phyloP scores from a whole-genome alignment of 2,888 invertebrate genomes.

The Ichneumon xanthorius region DNA sequence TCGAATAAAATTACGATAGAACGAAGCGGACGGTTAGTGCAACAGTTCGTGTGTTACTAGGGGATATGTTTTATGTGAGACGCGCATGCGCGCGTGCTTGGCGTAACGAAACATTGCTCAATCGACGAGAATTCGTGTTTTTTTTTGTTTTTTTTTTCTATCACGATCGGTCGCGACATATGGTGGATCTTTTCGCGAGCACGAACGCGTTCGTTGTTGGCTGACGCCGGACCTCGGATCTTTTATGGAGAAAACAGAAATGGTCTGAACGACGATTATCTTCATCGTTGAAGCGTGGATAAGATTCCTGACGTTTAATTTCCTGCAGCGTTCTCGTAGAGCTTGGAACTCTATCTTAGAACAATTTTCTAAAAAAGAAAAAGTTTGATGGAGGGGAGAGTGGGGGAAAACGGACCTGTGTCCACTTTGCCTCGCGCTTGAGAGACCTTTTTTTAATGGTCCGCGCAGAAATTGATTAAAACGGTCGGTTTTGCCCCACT shows the following conservation, averaged over 20 bases:
- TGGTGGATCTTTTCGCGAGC: constrained; percentile 13
- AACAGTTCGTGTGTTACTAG: constrained; percentile 14
- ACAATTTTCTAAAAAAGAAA: too few species aligned
- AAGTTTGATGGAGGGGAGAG: neutral
- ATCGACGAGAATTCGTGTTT: constrained; percentile 39
- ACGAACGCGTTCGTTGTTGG: constrained; percentile 26
- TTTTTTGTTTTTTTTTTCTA: constrained; percentile 20
- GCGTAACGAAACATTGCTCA: constrained; percentile 62
- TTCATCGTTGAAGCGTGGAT: constrained; percentile 2
- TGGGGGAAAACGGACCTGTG: too few species aligned
- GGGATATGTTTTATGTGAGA: neutral
- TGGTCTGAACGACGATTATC: neutral
- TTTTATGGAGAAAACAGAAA: constrained; percentile 8
- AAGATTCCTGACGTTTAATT: neutral
- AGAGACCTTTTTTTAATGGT: too few species aligned
- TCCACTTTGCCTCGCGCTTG: too few species aligned
- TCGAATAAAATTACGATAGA: constrained; percentile 24
- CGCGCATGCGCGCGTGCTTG: constrained; percentile 13
- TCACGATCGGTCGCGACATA: constrained; percentile 9
- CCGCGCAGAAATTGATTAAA: too few species aligned
- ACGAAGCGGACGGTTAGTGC: constrained; percentile 2
- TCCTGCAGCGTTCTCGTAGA: neutral
- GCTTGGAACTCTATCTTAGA: neutral
- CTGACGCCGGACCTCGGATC: neutral
- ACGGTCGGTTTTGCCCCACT: too few species aligned